Evolutionary conservation across 2,888 invertebrate species (phyloP).

Genomic region (Isoperla grammatica): DNA sequence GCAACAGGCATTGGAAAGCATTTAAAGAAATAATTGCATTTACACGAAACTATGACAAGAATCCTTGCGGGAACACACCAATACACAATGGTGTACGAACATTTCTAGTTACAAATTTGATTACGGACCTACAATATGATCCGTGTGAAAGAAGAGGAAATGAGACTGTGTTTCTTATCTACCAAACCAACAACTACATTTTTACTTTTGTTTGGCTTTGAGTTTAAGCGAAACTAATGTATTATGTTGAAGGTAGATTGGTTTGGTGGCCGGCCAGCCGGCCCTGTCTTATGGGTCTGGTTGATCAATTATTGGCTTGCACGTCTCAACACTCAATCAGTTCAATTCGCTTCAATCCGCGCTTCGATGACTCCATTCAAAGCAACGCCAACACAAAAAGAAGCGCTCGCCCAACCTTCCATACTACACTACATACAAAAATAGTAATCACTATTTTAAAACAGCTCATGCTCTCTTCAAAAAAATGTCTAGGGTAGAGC

Average conservation of each 20-base stretch:
- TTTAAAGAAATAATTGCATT: too few relatives aligned
- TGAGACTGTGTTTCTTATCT: too few relatives aligned
- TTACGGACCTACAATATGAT: too few relatives aligned
- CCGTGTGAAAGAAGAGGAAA: too few relatives aligned
- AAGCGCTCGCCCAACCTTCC: background rate
- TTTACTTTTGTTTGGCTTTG: constrained; percentile 4
- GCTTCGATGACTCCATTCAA: constrained; percentile 7
- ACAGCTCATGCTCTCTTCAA: background rate
- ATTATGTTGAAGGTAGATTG: constrained; percentile 14
- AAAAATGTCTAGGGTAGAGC: too few relatives aligned
- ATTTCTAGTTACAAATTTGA: too few relatives aligned
- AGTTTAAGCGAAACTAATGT: constrained; percentile 5
- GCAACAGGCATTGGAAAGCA: too few relatives aligned
- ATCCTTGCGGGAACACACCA: too few relatives aligned
- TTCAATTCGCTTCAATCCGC: background rate
- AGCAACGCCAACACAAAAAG: constrained; percentile 7
- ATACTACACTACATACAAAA: background rate
- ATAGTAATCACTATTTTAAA: constrained; percentile 10
- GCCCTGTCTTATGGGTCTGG: background rate
- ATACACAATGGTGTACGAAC: too few relatives aligned
- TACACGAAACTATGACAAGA: too few relatives aligned
- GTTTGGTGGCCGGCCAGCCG: constrained; percentile 5
- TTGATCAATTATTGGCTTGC: constrained; percentile 16
- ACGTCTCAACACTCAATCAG: constrained; percentile 9
- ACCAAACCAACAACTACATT: too few relatives aligned